phyloP scores from a whole-genome alignment of 2,888 invertebrate genomes.

The Griposia aprilina region DNA sequence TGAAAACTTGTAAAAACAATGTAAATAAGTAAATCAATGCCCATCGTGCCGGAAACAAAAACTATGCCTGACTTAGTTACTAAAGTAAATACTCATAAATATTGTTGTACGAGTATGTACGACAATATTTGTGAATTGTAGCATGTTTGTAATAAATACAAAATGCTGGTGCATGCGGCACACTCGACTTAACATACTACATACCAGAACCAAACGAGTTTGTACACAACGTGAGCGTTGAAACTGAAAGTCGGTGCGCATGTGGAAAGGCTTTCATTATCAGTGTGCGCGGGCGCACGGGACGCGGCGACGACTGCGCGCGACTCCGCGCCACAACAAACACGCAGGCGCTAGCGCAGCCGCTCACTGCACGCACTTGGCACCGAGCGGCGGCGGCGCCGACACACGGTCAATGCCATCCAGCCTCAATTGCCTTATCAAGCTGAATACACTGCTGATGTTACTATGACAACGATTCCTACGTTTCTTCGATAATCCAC shows the following conservation, averaged over 20 bases:
- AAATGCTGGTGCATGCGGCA: constrained; percentile 22
- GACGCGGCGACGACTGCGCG: constrained; percentile 5
- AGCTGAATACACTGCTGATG: constrained; percentile 29
- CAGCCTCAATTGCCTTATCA: constrained; percentile 67
- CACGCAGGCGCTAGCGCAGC: constrained; percentile 66
- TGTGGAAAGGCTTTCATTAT: constrained; percentile 62
- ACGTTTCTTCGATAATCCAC: constrained; percentile 11
- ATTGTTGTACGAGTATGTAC: too few species aligned
- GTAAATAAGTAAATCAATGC: neutral
- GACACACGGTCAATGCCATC: constrained; percentile 73
- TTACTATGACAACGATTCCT: constrained; percentile 26
- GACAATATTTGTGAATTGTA: neutral
- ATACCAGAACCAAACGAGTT: constrained; percentile 53
- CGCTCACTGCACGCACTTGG: constrained; percentile 54
- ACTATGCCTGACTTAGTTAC: constrained; percentile 14
- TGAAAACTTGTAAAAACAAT: too few species aligned
- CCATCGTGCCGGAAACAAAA: constrained; percentile 18
- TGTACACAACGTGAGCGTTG: constrained; percentile 39
- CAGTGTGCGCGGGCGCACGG: constrained; percentile 39
- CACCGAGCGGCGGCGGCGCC: constrained; percentile 54
- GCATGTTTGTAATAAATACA: constrained; percentile 30
- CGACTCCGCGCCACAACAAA: constrained; percentile 67
- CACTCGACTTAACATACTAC: constrained; percentile 39
- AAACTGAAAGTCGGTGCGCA: constrained; percentile 63
- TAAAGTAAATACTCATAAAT: constrained; percentile 12